Conservation (phyloP, 2,888 invertebrate species). For the Micoletzkya japonica region DNA sequence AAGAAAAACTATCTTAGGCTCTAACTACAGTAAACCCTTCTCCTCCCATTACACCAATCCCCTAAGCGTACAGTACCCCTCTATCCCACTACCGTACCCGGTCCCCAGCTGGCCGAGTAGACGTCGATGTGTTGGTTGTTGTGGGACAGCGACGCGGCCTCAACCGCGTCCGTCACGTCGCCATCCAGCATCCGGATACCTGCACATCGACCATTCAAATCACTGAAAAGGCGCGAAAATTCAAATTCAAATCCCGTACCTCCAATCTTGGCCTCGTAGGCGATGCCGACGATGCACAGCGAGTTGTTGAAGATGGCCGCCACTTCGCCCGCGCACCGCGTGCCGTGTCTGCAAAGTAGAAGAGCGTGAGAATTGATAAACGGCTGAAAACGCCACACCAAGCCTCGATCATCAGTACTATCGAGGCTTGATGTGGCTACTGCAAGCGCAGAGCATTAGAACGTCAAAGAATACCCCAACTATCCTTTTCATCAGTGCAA, state of each 20-base stretch:
- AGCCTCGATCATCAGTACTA: too few relatives aligned
- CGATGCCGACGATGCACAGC: conserved; percentile 92
- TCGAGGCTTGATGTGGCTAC: too few relatives aligned
- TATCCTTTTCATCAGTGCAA: background rate
- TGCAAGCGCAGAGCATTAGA: too few relatives aligned
- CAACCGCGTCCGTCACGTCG: conserved; percentile 97
- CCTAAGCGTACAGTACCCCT: background rate
- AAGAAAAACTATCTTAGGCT: conserved; percentile 22
- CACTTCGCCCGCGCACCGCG: conserved; percentile 84
- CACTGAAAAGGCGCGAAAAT: background rate
- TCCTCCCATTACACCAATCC: background rate
- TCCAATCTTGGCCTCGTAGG: conserved; percentile 90
- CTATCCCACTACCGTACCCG: conserved; percentile 64
- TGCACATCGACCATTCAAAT: conserved; percentile 8
- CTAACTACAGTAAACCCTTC: background rate
- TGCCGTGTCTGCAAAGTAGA: conserved; percentile 67
- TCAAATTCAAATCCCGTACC: conserved; percentile 18
- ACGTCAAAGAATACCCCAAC: background rate
- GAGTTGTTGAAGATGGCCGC: conserved; percentile 93
- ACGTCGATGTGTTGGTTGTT: conserved; percentile 97
- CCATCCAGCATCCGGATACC: conserved; percentile 70
- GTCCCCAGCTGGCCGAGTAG: conserved; percentile 95
- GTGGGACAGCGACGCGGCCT: conserved; percentile 86
- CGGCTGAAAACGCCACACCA: too few relatives aligned
- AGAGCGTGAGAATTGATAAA: background rate